Evolutionary conservation across 2,888 invertebrate species (phyloP).

Genomic region (Xestia sexstrigata): DNA sequence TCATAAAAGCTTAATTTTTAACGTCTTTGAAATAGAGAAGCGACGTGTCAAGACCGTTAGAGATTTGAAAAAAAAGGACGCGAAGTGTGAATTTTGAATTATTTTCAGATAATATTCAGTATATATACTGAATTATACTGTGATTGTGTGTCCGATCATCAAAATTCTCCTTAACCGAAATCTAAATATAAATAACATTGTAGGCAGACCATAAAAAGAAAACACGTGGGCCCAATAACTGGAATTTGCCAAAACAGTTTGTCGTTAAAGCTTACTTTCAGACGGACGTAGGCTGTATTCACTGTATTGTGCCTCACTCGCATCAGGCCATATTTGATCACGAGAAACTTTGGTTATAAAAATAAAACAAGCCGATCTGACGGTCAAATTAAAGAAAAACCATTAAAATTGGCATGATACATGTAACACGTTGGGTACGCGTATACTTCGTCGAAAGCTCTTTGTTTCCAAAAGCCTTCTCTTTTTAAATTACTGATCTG

Average conservation of each 20-base stretch:
- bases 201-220: slow-evolving; percentile 52
- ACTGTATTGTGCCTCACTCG: slow-evolving; percentile 42
- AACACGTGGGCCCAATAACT: slow-evolving; percentile 60
- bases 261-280: slow-evolving; percentile 52
- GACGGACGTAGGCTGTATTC: slow-evolving; percentile 61
- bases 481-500: background rate
- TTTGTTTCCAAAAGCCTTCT: background rate
- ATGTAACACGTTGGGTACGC: background rate
- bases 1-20: slow-evolving; percentile 72
- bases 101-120: background rate
- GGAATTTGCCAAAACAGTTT: slow-evolving; percentile 63
- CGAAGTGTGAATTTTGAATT: background rate
- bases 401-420: background rate
- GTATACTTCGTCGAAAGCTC: background rate
- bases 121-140: no score
- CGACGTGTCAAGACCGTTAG: slow-evolving; percentile 44
- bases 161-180: slow-evolving; percentile 33
- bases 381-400: slow-evolving; percentile 10
- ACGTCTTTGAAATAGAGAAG: slow-evolving; percentile 62
- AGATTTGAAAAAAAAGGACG: slow-evolving; percentile 12
- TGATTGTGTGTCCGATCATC: slow-evolving; percentile 1
- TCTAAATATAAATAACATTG: slow-evolving; percentile 50
- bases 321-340: slow-evolving; percentile 46
- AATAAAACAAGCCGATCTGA: slow-evolving; percentile 4
- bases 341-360: slow-evolving; percentile 23